phyloP scores from a whole-genome alignment of 1,140 invertebrate genomes.

The Trichonephila clavipes region DNA sequence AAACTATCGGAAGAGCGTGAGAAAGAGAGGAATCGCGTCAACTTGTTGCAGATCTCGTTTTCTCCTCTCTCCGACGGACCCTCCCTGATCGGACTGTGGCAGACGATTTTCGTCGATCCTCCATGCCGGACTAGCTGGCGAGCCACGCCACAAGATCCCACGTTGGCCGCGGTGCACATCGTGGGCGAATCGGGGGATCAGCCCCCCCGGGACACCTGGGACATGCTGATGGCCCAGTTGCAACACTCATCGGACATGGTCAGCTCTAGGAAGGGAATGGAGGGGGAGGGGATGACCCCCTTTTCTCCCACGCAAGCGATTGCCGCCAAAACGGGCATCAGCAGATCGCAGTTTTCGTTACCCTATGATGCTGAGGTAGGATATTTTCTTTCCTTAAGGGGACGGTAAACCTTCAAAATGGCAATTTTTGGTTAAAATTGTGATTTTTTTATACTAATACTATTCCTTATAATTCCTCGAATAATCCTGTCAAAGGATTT shows the following conservation, averaged over 20 bases:
- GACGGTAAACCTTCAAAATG: too few species aligned
- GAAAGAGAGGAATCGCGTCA: background rate
- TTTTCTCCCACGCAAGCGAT: conserved; percentile 68
- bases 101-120: conserved; percentile 16
- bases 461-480: too few species aligned
- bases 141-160: background rate
- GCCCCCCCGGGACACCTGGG: conserved; percentile 67
- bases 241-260: conserved; percentile 59
- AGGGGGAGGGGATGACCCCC: conserved; percentile 17
- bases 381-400: background rate
- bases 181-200: conserved; percentile 50
- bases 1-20: too few species aligned
- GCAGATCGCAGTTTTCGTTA: conserved; percentile 59
- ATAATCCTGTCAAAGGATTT: too few species aligned
- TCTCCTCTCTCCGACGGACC: background rate
- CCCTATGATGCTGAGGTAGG: conserved; percentile 70
- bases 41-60: conserved; percentile 37
- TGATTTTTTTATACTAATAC: too few species aligned
- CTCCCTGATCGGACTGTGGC: background rate
- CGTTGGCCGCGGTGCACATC: conserved; percentile 64
- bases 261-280: conserved; percentile 33
- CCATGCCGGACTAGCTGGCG: background rate
- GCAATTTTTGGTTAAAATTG: background rate
- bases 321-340: conserved; percentile 62
- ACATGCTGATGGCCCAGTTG: conserved; percentile 73